Evolutionary conservation across 2,113 vertebrate genomes (phyloP).

Genomic region (Salminus brasiliensis): DNA sequence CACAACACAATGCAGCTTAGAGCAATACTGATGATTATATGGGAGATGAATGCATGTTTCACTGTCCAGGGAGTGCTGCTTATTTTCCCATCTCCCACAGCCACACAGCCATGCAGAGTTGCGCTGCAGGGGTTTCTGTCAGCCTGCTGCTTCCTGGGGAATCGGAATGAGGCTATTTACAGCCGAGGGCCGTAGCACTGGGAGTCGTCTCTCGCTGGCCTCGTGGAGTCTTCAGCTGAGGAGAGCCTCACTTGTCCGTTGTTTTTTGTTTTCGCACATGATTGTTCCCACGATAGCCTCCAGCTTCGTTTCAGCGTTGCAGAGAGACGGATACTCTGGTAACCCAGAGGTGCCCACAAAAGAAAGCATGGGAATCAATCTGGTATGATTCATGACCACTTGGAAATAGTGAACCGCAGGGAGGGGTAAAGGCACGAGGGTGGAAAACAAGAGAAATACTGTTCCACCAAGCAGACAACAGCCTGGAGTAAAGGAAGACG

Average conservation of each 20-base stretch:
- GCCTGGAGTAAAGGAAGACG: background rate
- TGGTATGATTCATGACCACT: slow-evolving; percentile 47
- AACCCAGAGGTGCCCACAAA: slow-evolving; percentile 46
- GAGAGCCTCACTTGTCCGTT: slow-evolving; percentile 31
- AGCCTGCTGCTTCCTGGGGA: slow-evolving; percentile 38
- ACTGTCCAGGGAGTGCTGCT: slow-evolving; percentile 21
- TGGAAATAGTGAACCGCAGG: slow-evolving; percentile 12
- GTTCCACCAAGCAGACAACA: background rate
- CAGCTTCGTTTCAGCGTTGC: slow-evolving; percentile 38
- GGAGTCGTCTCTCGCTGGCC: slow-evolving; percentile 39
- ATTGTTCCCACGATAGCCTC: slow-evolving; percentile 51
- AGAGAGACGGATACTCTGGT: slow-evolving; percentile 49
- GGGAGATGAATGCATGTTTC: slow-evolving; percentile 35
- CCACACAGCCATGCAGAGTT: slow-evolving; percentile 35
- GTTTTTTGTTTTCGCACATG: slow-evolving; percentile 49
- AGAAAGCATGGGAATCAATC: slow-evolving; percentile 45
- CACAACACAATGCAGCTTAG: slow-evolving; percentile 4
- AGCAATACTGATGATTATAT: slow-evolving; percentile 22
- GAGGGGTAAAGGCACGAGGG: background rate
- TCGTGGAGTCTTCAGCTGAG: slow-evolving; percentile 41
- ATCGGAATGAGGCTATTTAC: slow-evolving; percentile 50
- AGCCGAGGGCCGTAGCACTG: slow-evolving; percentile 39
- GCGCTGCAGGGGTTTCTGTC: slow-evolving; percentile 32
- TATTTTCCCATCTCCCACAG: slow-evolving; percentile 44
- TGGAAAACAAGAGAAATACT: slow-evolving; percentile 5